Base-by-base conservation (phyloP, 2,797 vertebrate genomes). In the Threskiornis aethiopicus region DNA sequence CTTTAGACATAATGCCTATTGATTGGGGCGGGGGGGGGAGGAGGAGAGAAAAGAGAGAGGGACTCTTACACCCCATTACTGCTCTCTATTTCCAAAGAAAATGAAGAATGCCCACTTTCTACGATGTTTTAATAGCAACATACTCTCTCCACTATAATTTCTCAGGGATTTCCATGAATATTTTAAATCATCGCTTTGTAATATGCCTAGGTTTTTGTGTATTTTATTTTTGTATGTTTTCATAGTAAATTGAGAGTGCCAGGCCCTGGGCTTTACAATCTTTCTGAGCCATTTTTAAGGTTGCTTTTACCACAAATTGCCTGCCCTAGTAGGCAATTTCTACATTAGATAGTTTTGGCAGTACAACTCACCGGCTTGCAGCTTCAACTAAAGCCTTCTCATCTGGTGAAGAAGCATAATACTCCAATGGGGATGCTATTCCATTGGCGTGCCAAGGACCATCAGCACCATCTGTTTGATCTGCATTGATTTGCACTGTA, bases 381-480 rank as follows among this genome's bases (percentile, higher is more conserved):
- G 99, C 99, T 98, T 99, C 99, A 41, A 99, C 99, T 39, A 99
- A 98, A 76, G 99, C 99, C 83, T 99, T 99, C 97, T 99, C 99
- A 86, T 99, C 99, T 5, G 99, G 99, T 1, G 99, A 99, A 22
- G 99, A 99, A 69, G 99, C 99, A 10, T 99, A 99, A 96, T 99
- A 99, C 67, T 99, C 99, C 98, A 99, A 97, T 9, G 98, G 97
- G 69, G 96, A 70, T 2, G 98, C 96, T 73, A 99, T 97, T 47
- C 99, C 99, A 39, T 98, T 99, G 55, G 98, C 95, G 3, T 98
- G 98, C 84, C 98, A 98, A 81, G 99, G 99, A 2, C 98, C 98
- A 92, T 99, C 99, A 19, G 96, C 98, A 80, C 98, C 97, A 85
- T 99, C 99, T 15, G 98, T 96, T 84, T 99, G 98, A 91, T 99